Percentiles rank a stretch among this genome's conserved stretches.
These are phyloP conservation scores for Mechanitis mazaeus DNA, from an alignment of 2,888 invertebrate species.

Conservation along the genomic window DNA sequence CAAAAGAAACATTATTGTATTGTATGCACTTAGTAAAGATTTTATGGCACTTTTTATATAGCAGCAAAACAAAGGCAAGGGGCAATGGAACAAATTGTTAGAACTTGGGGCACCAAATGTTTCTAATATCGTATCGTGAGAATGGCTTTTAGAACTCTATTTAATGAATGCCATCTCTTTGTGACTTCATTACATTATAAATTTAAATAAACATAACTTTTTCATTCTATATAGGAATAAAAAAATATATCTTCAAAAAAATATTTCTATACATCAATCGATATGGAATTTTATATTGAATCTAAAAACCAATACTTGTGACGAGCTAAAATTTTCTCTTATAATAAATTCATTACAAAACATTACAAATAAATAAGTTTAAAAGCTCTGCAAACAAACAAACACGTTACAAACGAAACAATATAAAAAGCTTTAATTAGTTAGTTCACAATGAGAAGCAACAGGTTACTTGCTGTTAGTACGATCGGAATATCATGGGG, in stretches of 20 bases:
- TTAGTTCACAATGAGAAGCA: conserved; percentile 23
- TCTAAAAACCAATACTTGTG: too few species aligned
- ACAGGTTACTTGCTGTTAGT: conserved; percentile 26
- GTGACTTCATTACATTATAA: too few species aligned
- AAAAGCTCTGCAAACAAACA: neutral
- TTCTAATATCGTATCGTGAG: neutral
- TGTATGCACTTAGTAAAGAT: conserved; percentile 1
- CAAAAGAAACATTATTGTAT: neutral
- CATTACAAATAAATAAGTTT: too few species aligned
- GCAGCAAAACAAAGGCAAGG: conserved; percentile 10
- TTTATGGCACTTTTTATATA: conserved; percentile 12
- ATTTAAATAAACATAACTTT: too few species aligned
- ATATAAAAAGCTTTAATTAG: conserved; percentile 30
- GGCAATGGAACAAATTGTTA: conserved; percentile 11
- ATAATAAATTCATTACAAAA: too few species aligned
- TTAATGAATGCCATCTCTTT: too few species aligned
- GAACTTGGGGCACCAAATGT: conserved; percentile 3
- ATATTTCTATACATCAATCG: too few species aligned
- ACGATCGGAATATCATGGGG: conserved; percentile 20
- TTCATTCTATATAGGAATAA: too few species aligned
- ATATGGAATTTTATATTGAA: too few species aligned
- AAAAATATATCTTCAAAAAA: too few species aligned
- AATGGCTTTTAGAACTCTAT: neutral
- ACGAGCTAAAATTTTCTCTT: too few species aligned
- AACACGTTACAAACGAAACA: conserved; percentile 17